A percentile compares a stretch with the other conserved stretches of the same genome.
Conservation (phyloP, 2,888 invertebrate species). For the Lepas anatifera region DNA sequence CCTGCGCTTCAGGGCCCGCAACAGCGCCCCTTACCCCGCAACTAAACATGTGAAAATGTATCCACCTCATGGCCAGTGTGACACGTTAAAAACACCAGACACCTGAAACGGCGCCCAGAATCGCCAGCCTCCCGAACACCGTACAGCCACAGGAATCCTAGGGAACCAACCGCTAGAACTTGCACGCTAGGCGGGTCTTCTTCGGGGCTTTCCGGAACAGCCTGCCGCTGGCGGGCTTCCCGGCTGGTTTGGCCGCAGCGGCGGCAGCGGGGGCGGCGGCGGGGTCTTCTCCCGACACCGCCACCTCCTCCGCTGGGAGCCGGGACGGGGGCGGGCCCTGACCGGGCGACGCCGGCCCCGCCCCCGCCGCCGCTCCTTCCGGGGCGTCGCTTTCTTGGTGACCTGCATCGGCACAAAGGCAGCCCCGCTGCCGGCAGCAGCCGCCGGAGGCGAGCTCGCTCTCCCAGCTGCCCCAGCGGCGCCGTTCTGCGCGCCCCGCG, state of each 20-base stretch:
- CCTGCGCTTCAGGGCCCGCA: too few relatives aligned
- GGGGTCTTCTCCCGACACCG: not conserved
- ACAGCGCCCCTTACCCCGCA: too few relatives aligned
- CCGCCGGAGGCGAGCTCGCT: too few relatives aligned
- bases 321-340: not conserved
- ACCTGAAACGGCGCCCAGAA: too few relatives aligned
- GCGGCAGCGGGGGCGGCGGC: not conserved
- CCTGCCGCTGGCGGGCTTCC: not conserved
- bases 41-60: too few relatives aligned
- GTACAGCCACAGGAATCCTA: too few relatives aligned
- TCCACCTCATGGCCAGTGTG: too few relatives aligned
- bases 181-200: not conserved
- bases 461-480: too few relatives aligned
- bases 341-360: not conserved
- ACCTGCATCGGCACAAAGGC: slow-evolving; percentile 24
- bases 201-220: not conserved
- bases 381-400: slow-evolving; percentile 19
- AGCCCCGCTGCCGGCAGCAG: not conserved
- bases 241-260: not conserved
- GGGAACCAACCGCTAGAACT: not conserved
- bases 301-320: too few relatives aligned
- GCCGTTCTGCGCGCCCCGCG: too few relatives aligned
- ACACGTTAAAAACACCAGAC: too few relatives aligned
- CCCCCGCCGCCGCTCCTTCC: not conserved
- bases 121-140: too few relatives aligned